Percentiles rank a stretch among this genome's conserved stretches.
Evolutionary conservation across 1,140 invertebrate species (phyloP).

Genomic region (Solen grandis): DNA sequence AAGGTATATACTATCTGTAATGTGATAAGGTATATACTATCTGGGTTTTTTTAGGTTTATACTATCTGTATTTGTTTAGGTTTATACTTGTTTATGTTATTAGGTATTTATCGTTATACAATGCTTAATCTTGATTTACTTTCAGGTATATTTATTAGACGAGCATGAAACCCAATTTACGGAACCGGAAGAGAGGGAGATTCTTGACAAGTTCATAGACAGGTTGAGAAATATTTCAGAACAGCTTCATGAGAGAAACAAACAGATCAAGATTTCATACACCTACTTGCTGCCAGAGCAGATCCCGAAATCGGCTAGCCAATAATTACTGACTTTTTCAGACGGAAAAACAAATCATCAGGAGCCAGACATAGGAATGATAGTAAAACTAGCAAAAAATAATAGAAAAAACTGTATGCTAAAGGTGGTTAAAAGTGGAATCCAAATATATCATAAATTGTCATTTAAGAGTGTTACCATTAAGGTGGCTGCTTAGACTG

Average conservation of each 20-base stretch:
- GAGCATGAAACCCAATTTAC: slow-evolving; percentile 33
- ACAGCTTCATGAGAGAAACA: slow-evolving; percentile 17
- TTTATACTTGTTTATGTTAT: neutral
- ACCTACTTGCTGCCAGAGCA: slow-evolving; percentile 37
- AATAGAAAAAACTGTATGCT: no score
- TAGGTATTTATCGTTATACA: neutral
- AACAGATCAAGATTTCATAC: slow-evolving; percentile 37
- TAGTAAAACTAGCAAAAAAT: no score
- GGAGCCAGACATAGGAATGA: no score
- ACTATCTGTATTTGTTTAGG: neutral
- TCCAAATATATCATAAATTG: no score
- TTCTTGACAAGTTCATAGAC: slow-evolving; percentile 31
- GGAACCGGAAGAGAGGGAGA: slow-evolving; percentile 37
- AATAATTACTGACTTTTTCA: no score
- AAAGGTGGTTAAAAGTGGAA: no score
- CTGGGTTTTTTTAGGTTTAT: neutral
- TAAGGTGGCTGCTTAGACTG: no score
- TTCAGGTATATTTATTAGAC: slow-evolving; percentile 34
- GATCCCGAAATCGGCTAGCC: slow-evolving; percentile 33
- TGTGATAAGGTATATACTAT: neutral
- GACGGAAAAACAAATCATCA: no score
- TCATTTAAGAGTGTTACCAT: no score
- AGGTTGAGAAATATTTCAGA: slow-evolving; percentile 33
- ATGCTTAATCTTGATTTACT: neutral
- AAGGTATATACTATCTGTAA: neutral